Evolutionary conservation across 2,113 vertebrate genomes (phyloP).

Genomic region (Brachypteracias leptosomus): DNA sequence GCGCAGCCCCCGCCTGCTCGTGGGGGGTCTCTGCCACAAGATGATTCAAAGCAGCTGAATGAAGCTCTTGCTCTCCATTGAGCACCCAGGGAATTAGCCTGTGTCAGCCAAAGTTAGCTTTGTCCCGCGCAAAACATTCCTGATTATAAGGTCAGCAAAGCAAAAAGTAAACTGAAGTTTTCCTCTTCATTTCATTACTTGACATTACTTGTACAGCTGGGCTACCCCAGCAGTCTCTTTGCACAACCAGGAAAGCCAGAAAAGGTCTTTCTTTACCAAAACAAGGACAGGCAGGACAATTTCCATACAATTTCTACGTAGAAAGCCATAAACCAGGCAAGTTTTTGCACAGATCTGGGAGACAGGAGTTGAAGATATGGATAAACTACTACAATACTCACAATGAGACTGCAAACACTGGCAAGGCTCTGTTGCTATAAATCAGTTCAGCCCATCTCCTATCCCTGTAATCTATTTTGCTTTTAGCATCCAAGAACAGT

Average conservation of each 20-base stretch:
- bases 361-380: background rate
- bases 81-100: background rate
- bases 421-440: background rate
- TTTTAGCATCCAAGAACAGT: background rate
- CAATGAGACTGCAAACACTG: background rate
- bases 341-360: background rate
- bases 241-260: background rate
- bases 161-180: constrained; percentile 20
- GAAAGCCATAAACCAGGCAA: background rate
- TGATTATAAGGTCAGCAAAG: background rate
- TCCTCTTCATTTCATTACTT: background rate
- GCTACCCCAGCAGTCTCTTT: background rate
- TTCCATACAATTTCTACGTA: rapidly evolving
- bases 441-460: background rate
- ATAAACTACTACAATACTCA: background rate
- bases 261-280: background rate
- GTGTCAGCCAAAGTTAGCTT: background rate
- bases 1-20: background rate
- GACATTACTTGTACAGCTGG: background rate
- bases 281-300: background rate
- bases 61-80: background rate
- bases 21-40: background rate
- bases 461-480: constrained; percentile 1
- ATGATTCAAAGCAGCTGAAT: constrained; percentile 47
- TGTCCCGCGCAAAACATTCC: background rate